Percentiles rank a stretch among this genome's conserved stretches.
phyloP scores from a whole-genome alignment of 1,140 invertebrate species.

The Agrilus planipennis region DNA sequence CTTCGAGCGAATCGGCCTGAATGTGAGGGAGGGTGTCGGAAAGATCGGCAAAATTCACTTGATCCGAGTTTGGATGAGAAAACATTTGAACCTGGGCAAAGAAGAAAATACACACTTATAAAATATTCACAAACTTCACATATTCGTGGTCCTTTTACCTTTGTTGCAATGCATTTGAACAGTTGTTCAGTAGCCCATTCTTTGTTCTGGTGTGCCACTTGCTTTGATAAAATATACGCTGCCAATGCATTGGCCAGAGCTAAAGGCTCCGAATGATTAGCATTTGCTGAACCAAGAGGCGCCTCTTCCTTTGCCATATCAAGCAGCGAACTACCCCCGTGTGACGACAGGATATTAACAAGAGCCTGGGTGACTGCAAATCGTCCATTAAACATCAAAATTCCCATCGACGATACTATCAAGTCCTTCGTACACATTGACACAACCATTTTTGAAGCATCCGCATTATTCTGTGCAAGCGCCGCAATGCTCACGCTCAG shows the following conservation, averaged over 20 bases:
- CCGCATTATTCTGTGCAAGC: conserved; percentile 41
- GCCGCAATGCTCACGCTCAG: conserved; percentile 44
- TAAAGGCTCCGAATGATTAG: conserved; percentile 32
- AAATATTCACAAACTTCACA: too few relatives aligned
- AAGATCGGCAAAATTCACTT: conserved; percentile 38
- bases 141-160: too few relatives aligned
- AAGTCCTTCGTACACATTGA: conserved; percentile 51
- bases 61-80: conserved; percentile 22
- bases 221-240: conserved; percentile 45
- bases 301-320: conserved; percentile 31
- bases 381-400: conserved; percentile 22
- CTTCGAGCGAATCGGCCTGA: conserved; percentile 36
- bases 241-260: conserved; percentile 51
- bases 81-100: conserved; percentile 27
- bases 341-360: conserved; percentile 41
- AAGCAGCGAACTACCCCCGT: conserved; percentile 35
- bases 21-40: conserved; percentile 34
- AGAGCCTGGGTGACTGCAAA: conserved; percentile 51
- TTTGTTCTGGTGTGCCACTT: conserved; percentile 36
- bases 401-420: conserved; percentile 29
- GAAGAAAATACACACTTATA: too few relatives aligned
- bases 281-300: conserved; percentile 9
- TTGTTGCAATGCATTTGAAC: conserved; percentile 29
- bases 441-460: conserved; percentile 43
- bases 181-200: conserved; percentile 52